Conservation (phyloP, 2,797 vertebrate genomes). For the Spinus olivaceus region DNA sequence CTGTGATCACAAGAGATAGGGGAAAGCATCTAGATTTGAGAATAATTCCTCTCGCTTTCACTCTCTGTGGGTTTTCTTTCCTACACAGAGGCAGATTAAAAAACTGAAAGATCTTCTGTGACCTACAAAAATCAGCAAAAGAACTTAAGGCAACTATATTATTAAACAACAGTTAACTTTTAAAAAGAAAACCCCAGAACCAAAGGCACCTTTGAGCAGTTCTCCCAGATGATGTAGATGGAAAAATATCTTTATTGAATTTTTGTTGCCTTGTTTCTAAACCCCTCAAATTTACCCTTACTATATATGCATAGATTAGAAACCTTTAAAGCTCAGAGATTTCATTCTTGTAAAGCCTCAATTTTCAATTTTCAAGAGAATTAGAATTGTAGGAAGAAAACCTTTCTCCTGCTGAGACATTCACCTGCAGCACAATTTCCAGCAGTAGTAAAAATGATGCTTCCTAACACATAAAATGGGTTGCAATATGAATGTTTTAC, state of each 20-base stretch:
- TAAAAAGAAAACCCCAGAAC: not conserved
- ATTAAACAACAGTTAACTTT: not conserved
- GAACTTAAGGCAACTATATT: not conserved
- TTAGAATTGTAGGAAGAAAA: not conserved
- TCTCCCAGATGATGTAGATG: not conserved
- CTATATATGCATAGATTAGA: not conserved
- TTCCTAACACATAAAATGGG: not conserved
- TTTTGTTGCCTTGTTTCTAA: not conserved
- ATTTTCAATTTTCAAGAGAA: constrained; percentile 40
- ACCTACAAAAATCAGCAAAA: constrained; percentile 1
- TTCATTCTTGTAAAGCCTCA: not conserved
- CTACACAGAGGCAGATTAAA: not conserved
- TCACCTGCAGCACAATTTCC: not conserved
- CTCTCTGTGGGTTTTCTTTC: constrained; percentile 19
- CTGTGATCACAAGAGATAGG: constrained; percentile 25
- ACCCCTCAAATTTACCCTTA: not conserved
- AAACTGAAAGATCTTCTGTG: not conserved
- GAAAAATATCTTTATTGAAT: not conserved
- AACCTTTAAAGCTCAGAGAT: not conserved
- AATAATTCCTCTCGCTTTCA: not conserved
- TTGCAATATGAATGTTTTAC: not conserved
- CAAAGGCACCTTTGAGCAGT: not conserved
- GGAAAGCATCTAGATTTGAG: not conserved
- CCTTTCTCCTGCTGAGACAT: constrained; percentile 1
- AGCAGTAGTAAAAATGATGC: not conserved